A percentile compares a stretch with the other conserved stretches of the same genome.
These are phyloP conservation scores for Sebastes itinus DNA, from an alignment of 2,797 vertebrate species.

Conservation along the genomic window DNA sequence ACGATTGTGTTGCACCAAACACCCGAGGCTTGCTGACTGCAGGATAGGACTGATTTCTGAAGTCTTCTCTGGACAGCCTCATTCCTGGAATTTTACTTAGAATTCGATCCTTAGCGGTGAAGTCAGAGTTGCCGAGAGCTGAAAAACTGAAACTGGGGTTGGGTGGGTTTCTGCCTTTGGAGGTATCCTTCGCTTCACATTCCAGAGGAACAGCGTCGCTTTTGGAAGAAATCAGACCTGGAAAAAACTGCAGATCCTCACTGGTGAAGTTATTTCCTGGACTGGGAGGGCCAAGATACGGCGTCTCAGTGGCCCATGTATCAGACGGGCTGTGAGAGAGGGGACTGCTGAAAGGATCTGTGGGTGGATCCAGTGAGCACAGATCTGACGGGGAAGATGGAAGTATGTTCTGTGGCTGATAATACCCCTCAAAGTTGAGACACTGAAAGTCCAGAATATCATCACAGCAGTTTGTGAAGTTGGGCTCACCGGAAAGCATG, in stretches of 20 bases:
- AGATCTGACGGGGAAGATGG: slow-evolving; percentile 81
- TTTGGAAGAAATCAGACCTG: slow-evolving; percentile 77
- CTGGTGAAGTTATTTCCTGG: slow-evolving; percentile 81
- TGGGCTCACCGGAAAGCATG: slow-evolving; percentile 79
- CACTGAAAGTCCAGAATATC: slow-evolving; percentile 85
- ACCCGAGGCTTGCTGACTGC: slow-evolving; percentile 51
- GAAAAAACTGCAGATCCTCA: slow-evolving; percentile 81
- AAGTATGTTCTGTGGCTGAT: slow-evolving; percentile 82
- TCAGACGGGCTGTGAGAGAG: slow-evolving; percentile 85
- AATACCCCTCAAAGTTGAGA: slow-evolving; percentile 85
- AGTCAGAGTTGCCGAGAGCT: slow-evolving; percentile 55
- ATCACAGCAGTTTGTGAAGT: slow-evolving; percentile 82
- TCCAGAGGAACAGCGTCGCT: slow-evolving; percentile 69
- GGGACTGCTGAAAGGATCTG: slow-evolving; percentile 84
- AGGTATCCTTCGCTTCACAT: slow-evolving; percentile 63
- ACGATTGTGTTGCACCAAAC: slow-evolving; percentile 26
- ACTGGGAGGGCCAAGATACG: slow-evolving; percentile 84
- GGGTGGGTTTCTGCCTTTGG: slow-evolving; percentile 69
- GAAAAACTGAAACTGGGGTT: slow-evolving; percentile 64
- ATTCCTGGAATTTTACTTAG: slow-evolving; percentile 62
- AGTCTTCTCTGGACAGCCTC: slow-evolving; percentile 72
- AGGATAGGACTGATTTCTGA: slow-evolving; percentile 46
- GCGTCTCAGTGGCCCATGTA: slow-evolving; percentile 82
- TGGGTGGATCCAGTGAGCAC: slow-evolving; percentile 81
- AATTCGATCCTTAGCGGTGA: slow-evolving; percentile 62